Evolutionary conservation across 2,113 vertebrate genomes (phyloP), one percentile per base, ranked within the genome.

Genomic region (Petaurus breviceps): DNA sequence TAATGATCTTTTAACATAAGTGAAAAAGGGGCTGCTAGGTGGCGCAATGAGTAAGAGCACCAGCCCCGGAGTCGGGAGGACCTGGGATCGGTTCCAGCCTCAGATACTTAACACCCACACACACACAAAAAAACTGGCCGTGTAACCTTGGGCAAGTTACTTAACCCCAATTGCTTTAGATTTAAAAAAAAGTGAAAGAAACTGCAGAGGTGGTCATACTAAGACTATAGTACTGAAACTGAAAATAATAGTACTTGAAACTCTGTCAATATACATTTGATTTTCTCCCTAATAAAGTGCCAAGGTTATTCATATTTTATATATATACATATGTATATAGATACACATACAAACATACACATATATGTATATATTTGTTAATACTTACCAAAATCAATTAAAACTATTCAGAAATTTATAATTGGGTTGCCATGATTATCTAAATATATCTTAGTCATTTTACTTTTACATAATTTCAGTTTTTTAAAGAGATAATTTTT

Each of bases 181-280:
- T n/a, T n/a, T n/a, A n/a, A n/a, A n/a, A n/a, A n/a, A n/a, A 92
- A 46, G 37, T 93, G 54, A 97, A 55, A 98, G 92, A 97, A 94
- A 94, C 51, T 96, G 96, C 95, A 97, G 93, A 98, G 95, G 94
- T 94, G 93, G 54, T 91, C 90, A 97, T 97, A 84, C 57, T 92
- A 97, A 77, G 90, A 93, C 54, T 54, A 96, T 6, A 51, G 51
- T 51, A 0, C 14, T 98, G 95, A 93, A 96, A 94, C 96, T 97
- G 98, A 98, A 97, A 97, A 96, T 55, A 97, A 96, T 55, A 94
- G 95, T 49, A 57, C 92, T 97, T 98, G 97, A 98, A 98, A 98
- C 94, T 54, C 94, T 98, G 97, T 95, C 97, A 98, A 97, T 53
- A 93, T 95, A 90, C 95, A 98, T 98, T 96, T 98, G 90, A 98